Evolutionary conservation across 2,113 vertebrate genomes (phyloP).

Genomic region (Zosterops borbonicus): DNA sequence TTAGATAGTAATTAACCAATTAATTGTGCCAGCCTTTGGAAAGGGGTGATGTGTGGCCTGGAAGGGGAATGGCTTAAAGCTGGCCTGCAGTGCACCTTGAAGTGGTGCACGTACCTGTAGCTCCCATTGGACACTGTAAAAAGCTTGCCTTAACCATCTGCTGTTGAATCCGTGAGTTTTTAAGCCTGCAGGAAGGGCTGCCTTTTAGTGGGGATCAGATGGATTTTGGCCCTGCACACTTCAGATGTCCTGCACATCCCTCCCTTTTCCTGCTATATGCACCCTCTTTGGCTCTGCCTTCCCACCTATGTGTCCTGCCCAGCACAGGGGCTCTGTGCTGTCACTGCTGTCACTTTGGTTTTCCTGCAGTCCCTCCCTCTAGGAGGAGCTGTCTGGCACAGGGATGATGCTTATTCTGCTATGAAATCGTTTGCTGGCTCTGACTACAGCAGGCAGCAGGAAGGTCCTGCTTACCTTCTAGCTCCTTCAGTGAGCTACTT

Average conservation of each 20-base stretch:
- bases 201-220: background rate
- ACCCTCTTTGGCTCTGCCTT: background rate
- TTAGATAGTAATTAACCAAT: background rate
- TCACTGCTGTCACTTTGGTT: rapidly evolving
- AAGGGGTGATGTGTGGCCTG: background rate
- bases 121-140: background rate
- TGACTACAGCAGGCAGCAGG: background rate
- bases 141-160: background rate
- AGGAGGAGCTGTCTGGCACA: background rate
- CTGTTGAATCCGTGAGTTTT: rapidly evolving
- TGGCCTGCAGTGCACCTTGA: rapidly evolving
- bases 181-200: background rate
- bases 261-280: background rate
- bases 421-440: background rate
- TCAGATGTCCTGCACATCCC: background rate
- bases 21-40: background rate
- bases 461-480: background rate
- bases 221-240: background rate
- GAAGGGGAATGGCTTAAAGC: background rate
- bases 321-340: rapidly evolving
- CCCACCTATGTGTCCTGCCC: rapidly evolving
- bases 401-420: rapidly evolving
- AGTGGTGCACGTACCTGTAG: background rate
- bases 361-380: background rate
- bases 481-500: background rate